Percentiles rank a stretch among this genome's conserved stretches.
These are phyloP conservation scores for Vicugna pacos DNA, from an alignment of 2,113 vertebrate species.

Conservation along the genomic window DNA sequence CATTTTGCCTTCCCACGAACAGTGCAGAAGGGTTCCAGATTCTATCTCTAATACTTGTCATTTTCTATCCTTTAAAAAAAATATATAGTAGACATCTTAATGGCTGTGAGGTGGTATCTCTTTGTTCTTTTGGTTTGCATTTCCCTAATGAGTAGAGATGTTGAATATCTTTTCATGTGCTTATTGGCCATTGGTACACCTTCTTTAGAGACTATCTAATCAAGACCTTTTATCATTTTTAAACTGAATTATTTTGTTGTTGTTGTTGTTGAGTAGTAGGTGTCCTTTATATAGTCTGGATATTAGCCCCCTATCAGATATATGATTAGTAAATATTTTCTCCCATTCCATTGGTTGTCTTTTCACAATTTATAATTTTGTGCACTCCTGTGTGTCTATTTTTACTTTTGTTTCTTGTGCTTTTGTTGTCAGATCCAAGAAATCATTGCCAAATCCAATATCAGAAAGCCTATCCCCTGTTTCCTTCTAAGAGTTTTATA, in stretches of 20 bases:
- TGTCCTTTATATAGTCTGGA: neutral
- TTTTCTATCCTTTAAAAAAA: neutral
- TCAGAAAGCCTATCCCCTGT: neutral
- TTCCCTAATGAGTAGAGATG: neutral
- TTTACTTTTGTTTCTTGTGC: neutral
- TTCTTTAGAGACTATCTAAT: neutral
- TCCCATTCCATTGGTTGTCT: neutral
- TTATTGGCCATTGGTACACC: neutral
- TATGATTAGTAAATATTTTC: neutral
- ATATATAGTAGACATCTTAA: neutral
- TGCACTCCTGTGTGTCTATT: neutral
- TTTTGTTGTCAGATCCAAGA: neutral
- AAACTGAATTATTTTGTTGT: neutral
- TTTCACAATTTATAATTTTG: slow-evolving; percentile 31
- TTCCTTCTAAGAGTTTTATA: neutral
- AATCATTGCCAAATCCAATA: neutral
- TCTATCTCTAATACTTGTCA: neutral
- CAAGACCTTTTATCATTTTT: neutral
- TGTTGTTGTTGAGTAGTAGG: neutral
- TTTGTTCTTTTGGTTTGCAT: neutral
- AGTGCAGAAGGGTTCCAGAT: neutral
- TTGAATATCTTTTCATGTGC: neutral
- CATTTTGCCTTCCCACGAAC: neutral
- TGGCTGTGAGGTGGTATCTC: neutral
- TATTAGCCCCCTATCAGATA: neutral